Evolutionary conservation across 2,888 invertebrate genomes (phyloP).

Genomic region (Balanococcus diminutus): DNA sequence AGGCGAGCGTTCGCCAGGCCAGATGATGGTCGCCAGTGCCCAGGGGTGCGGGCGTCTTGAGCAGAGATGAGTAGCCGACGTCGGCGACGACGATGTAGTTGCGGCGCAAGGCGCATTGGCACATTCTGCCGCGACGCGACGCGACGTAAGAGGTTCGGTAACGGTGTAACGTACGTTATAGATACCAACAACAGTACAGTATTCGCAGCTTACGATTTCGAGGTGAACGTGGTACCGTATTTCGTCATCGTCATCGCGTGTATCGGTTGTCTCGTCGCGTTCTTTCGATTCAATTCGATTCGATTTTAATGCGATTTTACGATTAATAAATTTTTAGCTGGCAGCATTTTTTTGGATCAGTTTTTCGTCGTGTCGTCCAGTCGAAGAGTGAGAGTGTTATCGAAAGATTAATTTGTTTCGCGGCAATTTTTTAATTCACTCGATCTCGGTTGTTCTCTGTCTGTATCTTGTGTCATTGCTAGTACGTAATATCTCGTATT

Average conservation of each 20-base stretch:
- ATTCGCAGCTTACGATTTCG: conserved; percentile 17
- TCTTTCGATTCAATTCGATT: background rate
- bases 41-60: conserved; percentile 40
- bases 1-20: conserved; percentile 47
- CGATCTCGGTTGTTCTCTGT: too few relatives aligned
- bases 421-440: too few relatives aligned
- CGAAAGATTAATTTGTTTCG: background rate
- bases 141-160: conserved; percentile 34
- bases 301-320: background rate
- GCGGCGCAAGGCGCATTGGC: conserved; percentile 52
- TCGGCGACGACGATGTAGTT: conserved; percentile 11
- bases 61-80: conserved; percentile 9
- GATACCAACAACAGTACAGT: background rate
- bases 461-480: too few relatives aligned
- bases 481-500: too few relatives aligned
- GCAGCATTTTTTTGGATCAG: too few relatives aligned
- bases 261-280: background rate
- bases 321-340: background rate
- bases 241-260: conserved; percentile 8
- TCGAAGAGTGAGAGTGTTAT: too few relatives aligned
- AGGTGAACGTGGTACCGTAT: conserved; percentile 24
- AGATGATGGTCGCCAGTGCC: conserved; percentile 42
- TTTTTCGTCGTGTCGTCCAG: background rate
- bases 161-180: background rate
- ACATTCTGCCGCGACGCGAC: conserved; percentile 7